These are phyloP conservation scores for Choloepus didactylus DNA, from an alignment of 2,797 vertebrate genomes.

Conservation along the genomic window DNA sequence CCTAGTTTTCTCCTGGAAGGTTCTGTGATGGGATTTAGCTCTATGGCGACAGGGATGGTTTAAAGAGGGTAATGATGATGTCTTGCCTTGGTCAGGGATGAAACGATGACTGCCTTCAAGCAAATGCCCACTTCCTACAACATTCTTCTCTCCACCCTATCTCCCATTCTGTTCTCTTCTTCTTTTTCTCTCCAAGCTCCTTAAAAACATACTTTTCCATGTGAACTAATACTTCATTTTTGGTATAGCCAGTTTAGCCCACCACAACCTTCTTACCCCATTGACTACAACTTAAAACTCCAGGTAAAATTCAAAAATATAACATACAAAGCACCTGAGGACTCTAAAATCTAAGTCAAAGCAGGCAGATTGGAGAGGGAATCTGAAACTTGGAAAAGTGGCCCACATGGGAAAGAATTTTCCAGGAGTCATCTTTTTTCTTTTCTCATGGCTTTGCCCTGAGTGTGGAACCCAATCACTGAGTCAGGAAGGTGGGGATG, in stretches of 20 bases:
- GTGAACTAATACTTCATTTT: not conserved
- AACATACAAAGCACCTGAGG: not conserved
- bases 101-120: not conserved
- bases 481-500: not conserved
- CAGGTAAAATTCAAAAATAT: not conserved
- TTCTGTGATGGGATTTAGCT: not conserved
- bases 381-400: not conserved
- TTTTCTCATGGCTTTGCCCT: not conserved
- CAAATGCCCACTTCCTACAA: not conserved
- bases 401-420: not conserved
- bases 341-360: conserved; percentile 26
- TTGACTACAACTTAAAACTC: not conserved
- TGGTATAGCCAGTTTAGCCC: not conserved
- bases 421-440: not conserved
- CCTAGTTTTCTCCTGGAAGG: not conserved
- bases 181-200: not conserved
- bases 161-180: not conserved
- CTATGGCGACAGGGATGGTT: not conserved
- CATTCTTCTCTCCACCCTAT: not conserved
- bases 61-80: not conserved
- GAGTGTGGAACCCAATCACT: not conserved
- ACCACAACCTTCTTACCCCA: not conserved
- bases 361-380: not conserved
- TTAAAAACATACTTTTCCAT: conserved; percentile 28
- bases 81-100: not conserved